Base-by-base conservation (phyloP, 2,888 invertebrate species). In the Orchestes rusci region DNA sequence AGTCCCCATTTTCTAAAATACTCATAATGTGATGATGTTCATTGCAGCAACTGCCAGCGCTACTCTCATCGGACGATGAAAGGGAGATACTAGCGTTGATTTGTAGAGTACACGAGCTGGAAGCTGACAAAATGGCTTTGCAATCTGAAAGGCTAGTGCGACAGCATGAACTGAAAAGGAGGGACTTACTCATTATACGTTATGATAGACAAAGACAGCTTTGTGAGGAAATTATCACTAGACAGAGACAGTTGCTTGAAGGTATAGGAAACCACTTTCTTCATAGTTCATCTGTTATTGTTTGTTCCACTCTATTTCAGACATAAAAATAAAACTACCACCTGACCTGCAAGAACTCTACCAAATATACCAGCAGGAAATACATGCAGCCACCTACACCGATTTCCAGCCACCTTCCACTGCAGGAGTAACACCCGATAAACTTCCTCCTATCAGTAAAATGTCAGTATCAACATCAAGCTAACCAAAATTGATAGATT, bases 101-200 rank as follows among this genome's bases (percentile, higher is more conserved):
- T 65, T 88, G 92, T 60, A 79, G 89, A 54, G 92, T 95, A 28
- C 94, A 95, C 64, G 90, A 93, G 68, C 73, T 94, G 43, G 95
- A 95, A 70, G 92, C 94, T 0, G 91, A 93, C 66, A 95, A 92
- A 70, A 80, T 89, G 70, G 92, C 93, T 56, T 73, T 93, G 58
- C 91, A 92, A 68, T 89, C 91, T 2, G 87, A 89, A 62, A 73
- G 89, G 23, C 73, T 93, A 43, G 83, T 90, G 34, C 76, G 89
- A 16, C 86, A 90, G 57, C 90, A 91, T 58, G 92, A 93, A 62
- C 74, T 94, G 44, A 75, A 89, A 30, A 74, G 91, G 45, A 74
- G 91, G 34, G 92, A 93, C 63, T 74, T 91, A 49, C 80, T 91
- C 56, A 75, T 93, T 51, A 73, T 91, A 53, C 74, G 90, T 16